A percentile compares a stretch with the other conserved stretches of the same genome.
Conservation (phyloP, 2,797 vertebrate species). For the Hippoglossus hippoglossus region DNA sequence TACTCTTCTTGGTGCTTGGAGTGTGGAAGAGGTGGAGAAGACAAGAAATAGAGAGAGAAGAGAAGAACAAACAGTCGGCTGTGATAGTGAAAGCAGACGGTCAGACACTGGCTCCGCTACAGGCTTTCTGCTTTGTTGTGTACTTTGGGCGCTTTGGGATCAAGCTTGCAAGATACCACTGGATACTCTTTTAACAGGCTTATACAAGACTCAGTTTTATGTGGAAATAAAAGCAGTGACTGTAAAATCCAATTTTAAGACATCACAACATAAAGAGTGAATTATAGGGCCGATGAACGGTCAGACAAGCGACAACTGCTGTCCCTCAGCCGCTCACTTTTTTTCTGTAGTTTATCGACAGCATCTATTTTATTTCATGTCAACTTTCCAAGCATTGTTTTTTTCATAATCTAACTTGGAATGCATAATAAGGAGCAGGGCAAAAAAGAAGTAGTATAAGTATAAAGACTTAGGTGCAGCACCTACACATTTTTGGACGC, state of each 20-base stretch:
- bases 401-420: not conserved
- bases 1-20: constrained; percentile 42
- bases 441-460: not conserved
- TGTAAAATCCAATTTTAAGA: constrained; percentile 72
- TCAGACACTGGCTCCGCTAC: constrained; percentile 46
- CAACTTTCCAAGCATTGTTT: not conserved
- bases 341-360: not conserved
- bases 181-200: constrained; percentile 68
- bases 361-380: not conserved
- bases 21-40: constrained; percentile 31
- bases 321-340: not conserved
- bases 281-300: constrained; percentile 55
- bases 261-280: constrained; percentile 55
- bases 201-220: constrained; percentile 64
- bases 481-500: too few relatives aligned
- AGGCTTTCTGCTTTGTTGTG: constrained; percentile 63
- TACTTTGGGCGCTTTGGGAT: constrained; percentile 58
- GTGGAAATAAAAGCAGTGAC: constrained; percentile 60
- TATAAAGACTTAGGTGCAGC: not conserved
- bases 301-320: constrained; percentile 44
- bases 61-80: constrained; percentile 57
- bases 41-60: constrained; percentile 30
- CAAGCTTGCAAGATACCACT: constrained; percentile 46
- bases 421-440: not conserved
- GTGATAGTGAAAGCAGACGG: constrained; percentile 65